Evolutionary conservation across 2,113 vertebrate species (phyloP), one percentile per base, ranked within the genome.

Genomic region (Rhadina sibilatrix): DNA sequence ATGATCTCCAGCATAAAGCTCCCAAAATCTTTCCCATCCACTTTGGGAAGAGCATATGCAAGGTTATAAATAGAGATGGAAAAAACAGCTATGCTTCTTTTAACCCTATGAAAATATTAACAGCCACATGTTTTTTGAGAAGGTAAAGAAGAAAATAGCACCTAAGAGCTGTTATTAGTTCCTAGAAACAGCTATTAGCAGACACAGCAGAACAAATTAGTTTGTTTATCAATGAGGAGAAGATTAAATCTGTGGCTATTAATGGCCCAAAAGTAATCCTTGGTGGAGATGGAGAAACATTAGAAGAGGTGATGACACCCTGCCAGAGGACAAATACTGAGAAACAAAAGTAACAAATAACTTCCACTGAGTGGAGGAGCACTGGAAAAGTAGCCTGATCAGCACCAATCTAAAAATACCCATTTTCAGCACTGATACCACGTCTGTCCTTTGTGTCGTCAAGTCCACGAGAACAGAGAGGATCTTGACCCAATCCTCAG

Each of bases 211-310:
- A 94, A 91, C 91, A 87, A 95, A 96, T 97, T 91, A 53, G 87
- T 91, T 94, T 96, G 94, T 95, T 96, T 96, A 96, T 96, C 95
- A 93, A 91, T 89, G 74, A 79, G 33, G 80, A 93, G 69, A 92
- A 87, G 77, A 94, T 75, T 22, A 96, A 96, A 95, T 94, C 81
- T 65, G 91, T 94, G 77, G 77, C 93, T 96, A 95, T 96, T 96
- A 96, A 96, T 95, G 94, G 74, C 65, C 93, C 81, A 65, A 96
- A 94, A 95, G 81, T 92, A 94, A 95, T 87, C 65, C 69, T 93
- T 89, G 53, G 77, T 13, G 10, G 86, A 95, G 91, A 61, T 27
- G 93, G 77, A 79, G 84, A 89, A 94, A 91, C 94, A 96, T 97
- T 92, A 96, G 87, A 94, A 81, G 69, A 92, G 80, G 49, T 53